These are phyloP conservation scores for Boleophthalmus pectinirostris DNA, from an alignment of 2,113 vertebrate genomes.

Conservation along the genomic window DNA sequence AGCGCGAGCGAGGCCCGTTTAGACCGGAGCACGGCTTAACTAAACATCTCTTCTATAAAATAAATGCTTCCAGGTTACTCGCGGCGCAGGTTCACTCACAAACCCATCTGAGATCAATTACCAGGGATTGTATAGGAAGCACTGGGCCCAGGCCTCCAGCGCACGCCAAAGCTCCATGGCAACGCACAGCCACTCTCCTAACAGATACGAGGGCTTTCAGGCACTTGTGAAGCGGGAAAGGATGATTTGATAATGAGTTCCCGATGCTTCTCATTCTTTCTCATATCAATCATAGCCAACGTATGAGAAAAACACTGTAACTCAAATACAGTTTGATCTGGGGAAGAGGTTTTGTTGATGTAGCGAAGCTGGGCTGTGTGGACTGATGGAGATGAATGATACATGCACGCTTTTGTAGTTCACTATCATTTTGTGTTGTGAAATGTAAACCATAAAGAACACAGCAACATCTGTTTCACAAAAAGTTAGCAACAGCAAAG, in stretches of 20 bases:
- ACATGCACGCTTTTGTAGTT: conserved; percentile 7
- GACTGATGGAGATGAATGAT: not conserved
- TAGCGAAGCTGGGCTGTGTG: not conserved
- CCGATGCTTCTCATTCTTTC: conserved; percentile 66
- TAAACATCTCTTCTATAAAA: conserved; percentile 86
- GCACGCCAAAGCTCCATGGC: conserved; percentile 54
- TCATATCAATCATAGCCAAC: conserved; percentile 60
- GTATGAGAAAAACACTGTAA: conserved; percentile 37
- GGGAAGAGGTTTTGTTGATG: conserved; percentile 22
- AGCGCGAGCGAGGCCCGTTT: conserved; percentile 73
- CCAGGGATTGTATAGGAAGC: conserved; percentile 76
- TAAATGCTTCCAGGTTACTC: conserved; percentile 96
- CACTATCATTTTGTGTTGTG: not conserved
- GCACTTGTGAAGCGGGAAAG: conserved; percentile 56
- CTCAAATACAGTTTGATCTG: conserved; percentile 27
- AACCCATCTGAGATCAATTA: conserved; percentile 91
- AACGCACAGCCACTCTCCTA: conserved; percentile 53
- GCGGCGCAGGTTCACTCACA: conserved; percentile 77
- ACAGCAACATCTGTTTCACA: not conserved
- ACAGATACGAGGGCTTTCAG: conserved; percentile 38
- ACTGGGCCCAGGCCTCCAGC: conserved; percentile 32
- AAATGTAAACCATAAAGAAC: conserved; percentile 5
- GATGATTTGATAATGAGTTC: conserved; percentile 73
- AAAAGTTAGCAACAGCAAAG: too few species aligned
- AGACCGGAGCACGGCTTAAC: conserved; percentile 74